phyloP scores from a whole-genome alignment of 2,113 vertebrate genomes.

The Acanthisitta chloris region DNA sequence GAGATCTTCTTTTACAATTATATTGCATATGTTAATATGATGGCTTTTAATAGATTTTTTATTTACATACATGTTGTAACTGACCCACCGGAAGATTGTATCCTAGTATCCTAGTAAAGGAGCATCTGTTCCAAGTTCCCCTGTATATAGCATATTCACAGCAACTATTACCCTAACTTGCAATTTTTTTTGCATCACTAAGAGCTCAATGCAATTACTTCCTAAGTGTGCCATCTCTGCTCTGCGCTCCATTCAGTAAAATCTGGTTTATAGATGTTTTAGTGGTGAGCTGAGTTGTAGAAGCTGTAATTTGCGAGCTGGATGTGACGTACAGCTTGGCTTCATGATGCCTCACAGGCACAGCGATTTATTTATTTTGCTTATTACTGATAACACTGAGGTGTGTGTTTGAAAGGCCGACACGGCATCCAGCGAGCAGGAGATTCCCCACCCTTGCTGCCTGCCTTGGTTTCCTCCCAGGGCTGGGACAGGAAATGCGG shows the following conservation, averaged over 20 bases:
- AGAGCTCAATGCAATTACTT: not conserved
- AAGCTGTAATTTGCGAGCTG: not conserved
- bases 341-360: not conserved
- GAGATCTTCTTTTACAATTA: not conserved
- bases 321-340: not conserved
- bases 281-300: not conserved
- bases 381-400: not conserved
- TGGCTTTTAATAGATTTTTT: not conserved
- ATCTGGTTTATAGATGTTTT: not conserved
- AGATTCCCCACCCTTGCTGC: slow-evolving; percentile 26
- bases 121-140: not conserved
- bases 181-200: not conserved
- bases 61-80: not conserved
- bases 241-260: not conserved
- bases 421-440: rapidly evolving
- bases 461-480: slow-evolving; percentile 4
- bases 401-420: not conserved
- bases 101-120: not conserved
- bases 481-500: slow-evolving; percentile 12
- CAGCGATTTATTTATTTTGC: not conserved
- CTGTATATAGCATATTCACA: not conserved
- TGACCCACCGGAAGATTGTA: not conserved
- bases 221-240: not conserved
- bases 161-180: not conserved
- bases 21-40: not conserved